Base-by-base conservation (phyloP, 2,888 invertebrate genomes). In the Lycia hirtaria region DNA sequence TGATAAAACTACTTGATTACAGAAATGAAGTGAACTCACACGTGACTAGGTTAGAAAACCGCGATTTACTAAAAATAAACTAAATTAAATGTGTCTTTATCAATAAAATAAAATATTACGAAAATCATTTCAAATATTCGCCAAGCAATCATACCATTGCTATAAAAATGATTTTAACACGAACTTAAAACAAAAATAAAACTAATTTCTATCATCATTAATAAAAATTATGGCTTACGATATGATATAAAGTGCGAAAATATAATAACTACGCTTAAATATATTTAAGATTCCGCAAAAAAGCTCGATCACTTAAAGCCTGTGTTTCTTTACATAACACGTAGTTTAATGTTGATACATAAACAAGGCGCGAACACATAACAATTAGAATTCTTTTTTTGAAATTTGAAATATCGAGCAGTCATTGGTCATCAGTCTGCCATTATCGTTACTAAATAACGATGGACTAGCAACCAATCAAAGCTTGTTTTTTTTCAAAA, bases 251-350 rank as follows among this genome's bases (percentile, higher is more conserved):
- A 66, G 75, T 78, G 77, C 75, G 70, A 72, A 69, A 73, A 76
- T 55, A 44, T 15, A 30, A 61, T 64, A 26, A 57, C 52, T 50
- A 63, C 44, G 30, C 49, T 57, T 54, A 62, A 52, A 67, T 72
- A 65, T 61, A 66, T 68, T n/a, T 67, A 70, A 60, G 71, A 68
- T 65, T 73, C 74, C 67, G 65, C 70, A 64, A 72, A 74, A 75
- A 84, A 85, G 83, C 83, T 81, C 80, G 73, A 80, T 81, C 77
- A 78, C 75, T 75, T 75, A 69, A n/a, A n/a, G n/a, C n/a, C n/a
- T n/a, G n/a, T n/a, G n/a, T n/a, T n/a, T n/a, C n/a, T n/a, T n/a
- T n/a, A n/a, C n/a, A n/a, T n/a, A n/a, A n/a, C n/a, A n/a, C n/a
- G n/a, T n/a, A n/a, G n/a, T n/a, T n/a, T n/a, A n/a, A n/a, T n/a